These are phyloP conservation scores for Sesamia nonagrioides DNA, from an alignment of 1,140 invertebrate species.

Conservation along the genomic window DNA sequence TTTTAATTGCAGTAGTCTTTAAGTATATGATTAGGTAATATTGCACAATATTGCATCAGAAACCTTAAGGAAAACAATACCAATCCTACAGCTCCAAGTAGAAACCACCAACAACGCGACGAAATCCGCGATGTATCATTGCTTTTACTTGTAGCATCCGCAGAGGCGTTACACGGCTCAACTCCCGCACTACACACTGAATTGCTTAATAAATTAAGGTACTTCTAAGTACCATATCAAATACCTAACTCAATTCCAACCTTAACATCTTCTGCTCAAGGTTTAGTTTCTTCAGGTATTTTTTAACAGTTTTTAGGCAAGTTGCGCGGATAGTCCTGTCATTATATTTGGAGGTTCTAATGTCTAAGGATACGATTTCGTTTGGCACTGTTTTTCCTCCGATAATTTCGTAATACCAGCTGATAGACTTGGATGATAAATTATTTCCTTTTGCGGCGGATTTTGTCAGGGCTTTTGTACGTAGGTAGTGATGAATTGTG, in stretches of 20 bases:
- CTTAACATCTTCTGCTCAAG: conserved; percentile 48
- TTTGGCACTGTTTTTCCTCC: conserved; percentile 65
- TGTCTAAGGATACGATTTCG: conserved; percentile 76
- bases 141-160: conserved; percentile 81
- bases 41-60: neutral
- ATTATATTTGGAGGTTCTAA: conserved; percentile 77
- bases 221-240: conserved; percentile 27
- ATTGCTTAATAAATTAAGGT: conserved; percentile 71
- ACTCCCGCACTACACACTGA: conserved; percentile 61
- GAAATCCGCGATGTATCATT: conserved; percentile 80
- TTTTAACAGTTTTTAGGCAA: conserved; percentile 26
- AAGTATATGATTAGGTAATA: neutral
- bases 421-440: conserved; percentile 20
- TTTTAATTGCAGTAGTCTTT: too few species aligned
- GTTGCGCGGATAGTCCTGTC: conserved; percentile 69
- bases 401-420: conserved; percentile 51
- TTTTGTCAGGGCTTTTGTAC: conserved; percentile 37
- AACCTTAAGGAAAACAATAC: neutral
- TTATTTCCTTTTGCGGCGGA: conserved; percentile 37
- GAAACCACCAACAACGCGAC: conserved; percentile 63
- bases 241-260: conserved; percentile 23
- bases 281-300: conserved; percentile 16
- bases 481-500: too few species aligned
- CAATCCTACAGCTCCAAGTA: conserved; percentile 50
- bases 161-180: conserved; percentile 73